Conservation (phyloP, 2,888 invertebrate genomes). For the Cryptocheilus praepositus region DNA sequence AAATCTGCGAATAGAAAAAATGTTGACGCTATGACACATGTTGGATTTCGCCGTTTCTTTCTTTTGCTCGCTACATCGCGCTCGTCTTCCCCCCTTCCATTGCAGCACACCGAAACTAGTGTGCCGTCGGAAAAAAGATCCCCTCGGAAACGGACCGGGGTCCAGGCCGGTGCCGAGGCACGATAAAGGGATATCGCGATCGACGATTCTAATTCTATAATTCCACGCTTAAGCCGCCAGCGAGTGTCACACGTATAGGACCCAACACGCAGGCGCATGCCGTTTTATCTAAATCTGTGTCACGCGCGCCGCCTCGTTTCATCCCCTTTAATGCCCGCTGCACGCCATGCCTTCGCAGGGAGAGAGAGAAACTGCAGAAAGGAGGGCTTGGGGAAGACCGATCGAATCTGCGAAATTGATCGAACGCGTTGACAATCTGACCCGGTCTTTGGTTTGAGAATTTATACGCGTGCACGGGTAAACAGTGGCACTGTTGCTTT, state of each 20-base stretch:
- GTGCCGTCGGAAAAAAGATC: conserved; percentile 18
- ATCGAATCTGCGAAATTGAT: conserved; percentile 17
- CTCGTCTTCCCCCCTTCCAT: background rate
- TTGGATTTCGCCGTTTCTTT: too few species aligned
- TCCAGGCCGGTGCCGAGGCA: conserved; percentile 38
- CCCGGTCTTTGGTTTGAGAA: conserved; percentile 12
- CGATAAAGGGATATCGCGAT: conserved; percentile 65
- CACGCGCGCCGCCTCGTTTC: conserved; percentile 54
- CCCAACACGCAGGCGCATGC: conserved; percentile 15
- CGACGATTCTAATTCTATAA: conserved; percentile 65
- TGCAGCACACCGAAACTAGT: too few species aligned
- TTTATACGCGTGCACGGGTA: too few species aligned
- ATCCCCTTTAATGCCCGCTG: conserved; percentile 56
- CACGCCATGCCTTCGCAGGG: conserved; percentile 14
- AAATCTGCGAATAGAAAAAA: too few species aligned
- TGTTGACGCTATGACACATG: too few species aligned
- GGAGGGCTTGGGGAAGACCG: background rate
- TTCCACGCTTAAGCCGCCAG: conserved; percentile 56
- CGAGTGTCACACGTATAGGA: background rate
- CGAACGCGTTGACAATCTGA: conserved; percentile 15
- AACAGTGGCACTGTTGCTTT: too few species aligned
- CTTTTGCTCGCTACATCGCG: too few species aligned
- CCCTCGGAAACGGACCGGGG: conserved; percentile 21
- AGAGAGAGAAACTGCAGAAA: conserved; percentile 2
- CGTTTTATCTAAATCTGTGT: conserved; percentile 66